Base-by-base conservation (phyloP, 2,797 vertebrate species). In the Ficedula albicollis region DNA sequence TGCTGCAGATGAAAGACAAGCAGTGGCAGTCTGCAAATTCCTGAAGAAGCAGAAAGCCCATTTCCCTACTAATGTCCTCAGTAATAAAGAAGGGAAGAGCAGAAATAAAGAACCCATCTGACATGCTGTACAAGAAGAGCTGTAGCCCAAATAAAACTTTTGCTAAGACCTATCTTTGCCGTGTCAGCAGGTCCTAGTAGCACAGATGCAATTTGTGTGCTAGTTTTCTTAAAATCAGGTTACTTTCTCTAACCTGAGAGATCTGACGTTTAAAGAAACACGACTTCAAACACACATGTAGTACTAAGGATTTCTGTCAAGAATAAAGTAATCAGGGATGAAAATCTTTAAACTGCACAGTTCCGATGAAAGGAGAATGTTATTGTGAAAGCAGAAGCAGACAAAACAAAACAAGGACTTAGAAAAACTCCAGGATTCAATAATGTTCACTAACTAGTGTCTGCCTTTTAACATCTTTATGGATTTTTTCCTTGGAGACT, bases 191-290 rank as follows among this genome's bases (percentile, higher is more conserved):
- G 74, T 72, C 77, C 67, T 22, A 38, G 56, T 78, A 84, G 91
- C 75, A 63, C 5, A 7, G 74, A 83, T 88, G 46, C 52, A 83
- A 94, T 97, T 93, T 95, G 85, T 91, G 84, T 70, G 73, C 67
- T 58, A 69, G 76, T 73, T 96, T 87, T 87, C 88, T 56, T 82
- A 78, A 94, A 96, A 94, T 90, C 81, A 76, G 67, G 63, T 92
- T 94, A 88, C 86, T 55, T 82, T 73, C 76, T 93, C 87, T 70
- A 95, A 91, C 76, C 90, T 69, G 69, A 72, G 77, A 94, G 62
- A 93, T 92, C 84, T 89, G 90, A 88, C 0, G 0, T 87, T 94
- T 93, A 95, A 96, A 96, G 89, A 90, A 91, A 76, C 69, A 58
- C 32, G 44, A 73, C 91, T 96, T 96, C 93, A 93, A 90, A 94